These are phyloP conservation scores for Polydrusus tereticollis DNA, from an alignment of 2,888 invertebrate species.

Conservation along the genomic window DNA sequence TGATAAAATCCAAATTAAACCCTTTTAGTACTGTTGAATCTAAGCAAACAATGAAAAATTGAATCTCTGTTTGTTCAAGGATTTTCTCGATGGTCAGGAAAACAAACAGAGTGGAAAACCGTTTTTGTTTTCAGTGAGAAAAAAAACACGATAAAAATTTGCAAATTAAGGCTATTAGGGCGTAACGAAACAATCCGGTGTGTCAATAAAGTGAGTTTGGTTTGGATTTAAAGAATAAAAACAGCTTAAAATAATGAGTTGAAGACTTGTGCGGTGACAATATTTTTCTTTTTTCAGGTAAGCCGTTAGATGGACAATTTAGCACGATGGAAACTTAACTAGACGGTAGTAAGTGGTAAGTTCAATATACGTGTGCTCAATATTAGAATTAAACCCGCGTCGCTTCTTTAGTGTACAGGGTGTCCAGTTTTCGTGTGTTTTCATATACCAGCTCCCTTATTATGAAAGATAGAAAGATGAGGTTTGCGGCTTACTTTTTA, in stretches of 20 bases:
- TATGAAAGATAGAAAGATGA: too few species aligned
- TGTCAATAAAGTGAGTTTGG: conserved; percentile 22
- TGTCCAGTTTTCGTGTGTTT: too few species aligned
- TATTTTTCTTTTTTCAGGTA: neutral
- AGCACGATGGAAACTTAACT: neutral
- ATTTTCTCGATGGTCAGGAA: conserved; percentile 46
- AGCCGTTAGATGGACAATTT: neutral
- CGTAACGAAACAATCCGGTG: conserved; percentile 20
- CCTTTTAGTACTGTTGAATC: conserved; percentile 45
- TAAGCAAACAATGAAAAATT: conserved; percentile 47
- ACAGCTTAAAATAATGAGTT: neutral
- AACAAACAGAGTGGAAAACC: conserved; percentile 39
- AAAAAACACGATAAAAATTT: conserved; percentile 24
- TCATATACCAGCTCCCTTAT: too few species aligned
- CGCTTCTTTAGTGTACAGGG: too few species aligned
- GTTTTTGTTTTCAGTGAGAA: conserved; percentile 27
- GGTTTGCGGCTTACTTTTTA: too few species aligned
- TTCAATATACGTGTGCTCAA: neutral
- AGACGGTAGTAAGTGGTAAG: neutral
- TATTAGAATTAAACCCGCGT: too few species aligned
- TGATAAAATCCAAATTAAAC: conserved; percentile 35
- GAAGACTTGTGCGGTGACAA: neutral
- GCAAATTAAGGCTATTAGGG: conserved; percentile 28
- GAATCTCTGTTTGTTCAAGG: conserved; percentile 43
- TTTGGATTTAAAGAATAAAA: conserved; percentile 10